Percentiles rank a stretch among this genome's conserved stretches.
Evolutionary conservation across 2,797 vertebrate genomes (phyloP).

Genomic region (Hyperoplus lanceolatus): DNA sequence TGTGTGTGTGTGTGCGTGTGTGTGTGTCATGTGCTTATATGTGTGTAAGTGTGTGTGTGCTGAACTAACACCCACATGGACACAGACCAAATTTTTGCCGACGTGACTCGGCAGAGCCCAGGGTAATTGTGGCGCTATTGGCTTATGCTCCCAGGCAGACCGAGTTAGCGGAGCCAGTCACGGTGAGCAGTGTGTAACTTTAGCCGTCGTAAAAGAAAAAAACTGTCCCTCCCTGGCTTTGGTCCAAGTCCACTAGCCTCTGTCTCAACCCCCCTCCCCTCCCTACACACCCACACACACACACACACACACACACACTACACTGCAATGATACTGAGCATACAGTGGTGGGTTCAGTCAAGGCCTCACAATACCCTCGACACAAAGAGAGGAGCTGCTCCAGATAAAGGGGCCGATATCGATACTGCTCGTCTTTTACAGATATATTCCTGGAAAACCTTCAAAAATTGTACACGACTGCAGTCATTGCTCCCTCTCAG

Average conservation of each 20-base stretch:
- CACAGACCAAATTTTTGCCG: slow-evolving; percentile 58
- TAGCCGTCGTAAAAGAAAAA: slow-evolving; percentile 54
- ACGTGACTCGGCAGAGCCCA: slow-evolving; percentile 46
- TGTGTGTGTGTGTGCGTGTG: background rate
- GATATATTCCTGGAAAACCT: slow-evolving; percentile 44
- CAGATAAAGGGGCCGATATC: slow-evolving; percentile 54
- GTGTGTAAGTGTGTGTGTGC: slow-evolving; percentile 6
- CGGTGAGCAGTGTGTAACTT: slow-evolving; percentile 56
- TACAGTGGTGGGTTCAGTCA: slow-evolving; percentile 48
- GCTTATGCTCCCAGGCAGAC: slow-evolving; percentile 61
- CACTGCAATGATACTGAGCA: slow-evolving; percentile 30
- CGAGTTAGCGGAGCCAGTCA: slow-evolving; percentile 48
- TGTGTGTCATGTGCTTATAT: slow-evolving; percentile 1
- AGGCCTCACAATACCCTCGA: slow-evolving; percentile 52
- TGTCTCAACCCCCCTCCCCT: slow-evolving; percentile 41
- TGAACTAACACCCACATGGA: slow-evolving; percentile 47
- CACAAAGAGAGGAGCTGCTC: slow-evolving; percentile 57
- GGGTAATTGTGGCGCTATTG: slow-evolving; percentile 56
- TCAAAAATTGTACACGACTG: background rate
- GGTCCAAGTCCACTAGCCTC: slow-evolving; percentile 61
- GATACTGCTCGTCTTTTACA: slow-evolving; percentile 47
- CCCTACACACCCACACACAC: background rate
- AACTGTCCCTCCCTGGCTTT: slow-evolving; percentile 56
- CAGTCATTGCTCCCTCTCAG: slow-evolving; percentile 1
- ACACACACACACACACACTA: background rate